phyloP scores from a whole-genome alignment of 2,113 vertebrate species.

The Catagonus wagneri region DNA sequence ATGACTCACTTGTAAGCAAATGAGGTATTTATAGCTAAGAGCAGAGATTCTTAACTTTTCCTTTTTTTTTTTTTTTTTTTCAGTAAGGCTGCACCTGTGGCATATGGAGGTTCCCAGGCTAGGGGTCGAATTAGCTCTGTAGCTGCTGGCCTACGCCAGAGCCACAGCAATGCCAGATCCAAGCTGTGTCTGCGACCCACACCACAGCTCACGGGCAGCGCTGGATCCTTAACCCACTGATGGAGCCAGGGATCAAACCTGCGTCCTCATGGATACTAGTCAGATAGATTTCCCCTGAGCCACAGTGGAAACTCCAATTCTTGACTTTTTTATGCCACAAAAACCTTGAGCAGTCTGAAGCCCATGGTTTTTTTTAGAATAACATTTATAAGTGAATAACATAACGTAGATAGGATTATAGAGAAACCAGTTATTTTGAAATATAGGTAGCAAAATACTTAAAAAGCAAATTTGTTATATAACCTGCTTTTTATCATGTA shows the following conservation, averaged over 20 bases:
- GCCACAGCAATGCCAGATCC: too few relatives aligned
- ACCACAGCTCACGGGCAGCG: too few relatives aligned
- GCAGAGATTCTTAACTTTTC: background rate
- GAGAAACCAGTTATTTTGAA: conserved; percentile 51
- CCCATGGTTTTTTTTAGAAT: background rate
- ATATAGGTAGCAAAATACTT: background rate
- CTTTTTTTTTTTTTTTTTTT: too few relatives aligned
- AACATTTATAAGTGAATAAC: conserved; percentile 3
- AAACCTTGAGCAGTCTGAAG: background rate
- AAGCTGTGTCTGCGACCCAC: too few relatives aligned
- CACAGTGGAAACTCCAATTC: background rate
- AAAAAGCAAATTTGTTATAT: conserved; percentile 37
- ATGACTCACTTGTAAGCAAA: background rate
- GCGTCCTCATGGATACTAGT: too few relatives aligned
- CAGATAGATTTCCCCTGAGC: too few relatives aligned
- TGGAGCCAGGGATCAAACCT: too few relatives aligned
- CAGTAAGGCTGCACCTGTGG: too few relatives aligned
- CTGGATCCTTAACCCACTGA: too few relatives aligned
- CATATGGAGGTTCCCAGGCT: too few relatives aligned
- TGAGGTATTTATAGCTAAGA: background rate
- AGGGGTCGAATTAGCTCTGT: too few relatives aligned
- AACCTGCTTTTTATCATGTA: background rate
- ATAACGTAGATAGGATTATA: background rate
- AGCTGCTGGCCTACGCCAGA: too few relatives aligned
- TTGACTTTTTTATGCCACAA: background rate